Percentiles rank a stretch among this genome's conserved stretches.
phyloP scores from a whole-genome alignment of 1,140 invertebrate species.

The Dendroctonus valens region DNA sequence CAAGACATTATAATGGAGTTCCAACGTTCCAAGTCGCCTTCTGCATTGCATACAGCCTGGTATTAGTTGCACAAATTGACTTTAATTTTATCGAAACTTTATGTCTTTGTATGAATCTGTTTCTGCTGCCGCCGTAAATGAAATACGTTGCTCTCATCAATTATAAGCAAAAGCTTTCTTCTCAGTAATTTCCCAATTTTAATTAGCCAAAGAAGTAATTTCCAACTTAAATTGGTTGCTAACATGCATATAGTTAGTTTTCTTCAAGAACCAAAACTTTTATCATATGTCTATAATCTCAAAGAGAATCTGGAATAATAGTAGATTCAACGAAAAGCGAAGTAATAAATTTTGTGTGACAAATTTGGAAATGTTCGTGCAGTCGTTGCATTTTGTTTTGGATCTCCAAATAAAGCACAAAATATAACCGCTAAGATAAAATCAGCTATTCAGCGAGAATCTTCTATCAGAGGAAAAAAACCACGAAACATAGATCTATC shows the following conservation, averaged over 20 bases:
- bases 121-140: not conserved
- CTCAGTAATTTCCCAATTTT: too few species aligned
- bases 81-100: slow-evolving; percentile 22
- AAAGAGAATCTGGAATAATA: not conserved
- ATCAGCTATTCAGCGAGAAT: slow-evolving; percentile 19
- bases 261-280: too few species aligned
- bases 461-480: slow-evolving; percentile 7
- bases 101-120: slow-evolving; percentile 14
- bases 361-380: too few species aligned
- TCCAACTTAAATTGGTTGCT: too few species aligned
- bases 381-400: too few species aligned
- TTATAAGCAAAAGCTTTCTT: too few species aligned
- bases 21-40: not conserved
- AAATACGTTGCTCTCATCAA: not conserved
- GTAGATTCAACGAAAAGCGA: not conserved
- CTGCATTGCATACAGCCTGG: slow-evolving; percentile 16
- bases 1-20: slow-evolving; percentile 19
- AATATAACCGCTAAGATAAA: slow-evolving; percentile 4
- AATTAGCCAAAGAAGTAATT: too few species aligned
- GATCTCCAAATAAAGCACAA: too few species aligned
- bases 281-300: too few species aligned
- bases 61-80: slow-evolving; percentile 25
- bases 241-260: too few species aligned
- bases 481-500: slow-evolving; percentile 14
- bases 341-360: not conserved